phyloP scores from a whole-genome alignment of 2,797 vertebrate species.

The Paratrypauchen microcephalus region DNA sequence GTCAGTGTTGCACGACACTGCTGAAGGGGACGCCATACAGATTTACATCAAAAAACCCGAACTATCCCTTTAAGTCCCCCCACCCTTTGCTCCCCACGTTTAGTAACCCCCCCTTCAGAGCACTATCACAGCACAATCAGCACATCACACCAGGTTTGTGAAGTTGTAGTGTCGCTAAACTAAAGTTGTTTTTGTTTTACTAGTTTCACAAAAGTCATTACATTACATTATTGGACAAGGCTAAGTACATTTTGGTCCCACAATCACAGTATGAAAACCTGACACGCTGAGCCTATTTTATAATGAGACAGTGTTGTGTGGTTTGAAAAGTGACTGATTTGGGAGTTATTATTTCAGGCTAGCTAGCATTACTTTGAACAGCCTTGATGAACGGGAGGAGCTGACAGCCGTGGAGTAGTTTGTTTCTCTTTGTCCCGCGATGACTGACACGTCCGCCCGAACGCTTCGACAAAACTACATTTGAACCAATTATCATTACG shows the following conservation, averaged over 20 bases:
- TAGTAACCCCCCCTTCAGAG: no score
- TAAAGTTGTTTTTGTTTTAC: no score
- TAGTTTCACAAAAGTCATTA: no score
- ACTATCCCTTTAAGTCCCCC: no score
- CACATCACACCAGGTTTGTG: no score
- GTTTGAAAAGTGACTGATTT: slow-evolving; percentile 30
- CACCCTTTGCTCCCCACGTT: no score
- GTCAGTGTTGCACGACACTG: no score
- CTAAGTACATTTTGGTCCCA: background rate
- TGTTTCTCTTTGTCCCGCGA: slow-evolving; percentile 62
- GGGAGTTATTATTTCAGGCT: slow-evolving; percentile 29
- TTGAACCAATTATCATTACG: slow-evolving; percentile 75
- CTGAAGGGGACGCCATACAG: no score
- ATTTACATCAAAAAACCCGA: no score
- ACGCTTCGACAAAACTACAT: slow-evolving; percentile 63
- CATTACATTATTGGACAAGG: background rate
- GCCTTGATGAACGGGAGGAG: slow-evolving; percentile 65
- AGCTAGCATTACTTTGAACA: slow-evolving; percentile 7
- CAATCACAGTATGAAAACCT: background rate
- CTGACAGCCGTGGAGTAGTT: slow-evolving; percentile 67
- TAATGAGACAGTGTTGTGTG: background rate
- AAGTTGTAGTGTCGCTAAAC: no score
- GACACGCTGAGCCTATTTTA: background rate
- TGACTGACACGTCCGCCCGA: slow-evolving; percentile 61
- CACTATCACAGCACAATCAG: no score